These are phyloP conservation scores for Xiphorhynchus erythropygius DNA, from an alignment of 2,797 vertebrate genomes.

Conservation along the genomic window DNA sequence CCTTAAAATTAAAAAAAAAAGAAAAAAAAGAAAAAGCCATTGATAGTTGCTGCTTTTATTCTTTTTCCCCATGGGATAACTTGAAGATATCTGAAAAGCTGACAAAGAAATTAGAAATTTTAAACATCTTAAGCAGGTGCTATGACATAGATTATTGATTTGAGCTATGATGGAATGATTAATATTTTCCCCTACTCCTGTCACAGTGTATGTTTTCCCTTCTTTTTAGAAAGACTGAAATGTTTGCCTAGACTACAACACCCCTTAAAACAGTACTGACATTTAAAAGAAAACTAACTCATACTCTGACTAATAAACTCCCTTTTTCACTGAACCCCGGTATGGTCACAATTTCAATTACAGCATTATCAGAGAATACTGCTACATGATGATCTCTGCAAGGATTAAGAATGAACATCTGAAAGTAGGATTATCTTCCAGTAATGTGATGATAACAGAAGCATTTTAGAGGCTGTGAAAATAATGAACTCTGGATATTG, in stretches of 20 bases:
- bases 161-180: background rate
- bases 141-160: conserved; percentile 7
- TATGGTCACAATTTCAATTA: conserved; percentile 30
- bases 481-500: background rate
- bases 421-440: background rate
- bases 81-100: conserved; percentile 46
- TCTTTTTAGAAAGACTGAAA: conserved; percentile 1
- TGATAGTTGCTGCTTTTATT: background rate
- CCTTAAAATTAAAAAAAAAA: background rate
- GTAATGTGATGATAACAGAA: background rate
- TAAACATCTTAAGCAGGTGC: conserved; percentile 40
- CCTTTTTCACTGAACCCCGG: conserved; percentile 5
- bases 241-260: background rate
- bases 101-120: conserved; percentile 53
- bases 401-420: background rate
- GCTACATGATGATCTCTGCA: background rate
- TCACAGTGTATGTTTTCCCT: background rate
- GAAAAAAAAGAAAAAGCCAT: background rate
- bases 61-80: background rate
- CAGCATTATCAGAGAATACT: background rate
- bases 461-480: background rate
- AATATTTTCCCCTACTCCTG: background rate
- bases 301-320: background rate
- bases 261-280: background rate
- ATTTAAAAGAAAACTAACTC: background rate